Conservation (phyloP, 1,140 invertebrate species). For the Drosophila prosaltans region DNA sequence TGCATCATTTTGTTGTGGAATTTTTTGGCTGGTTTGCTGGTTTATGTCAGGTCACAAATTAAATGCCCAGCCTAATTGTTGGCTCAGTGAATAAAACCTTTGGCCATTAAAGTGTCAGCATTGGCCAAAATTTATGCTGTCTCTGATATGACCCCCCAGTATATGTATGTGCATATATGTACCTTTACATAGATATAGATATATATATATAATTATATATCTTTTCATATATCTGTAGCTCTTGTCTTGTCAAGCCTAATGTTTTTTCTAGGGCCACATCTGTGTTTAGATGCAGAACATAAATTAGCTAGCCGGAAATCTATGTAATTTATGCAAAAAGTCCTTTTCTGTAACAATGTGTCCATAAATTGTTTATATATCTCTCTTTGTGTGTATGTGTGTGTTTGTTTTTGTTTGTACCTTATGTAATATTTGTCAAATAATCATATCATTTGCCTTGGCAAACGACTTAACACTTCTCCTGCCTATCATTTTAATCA, state of each 20-base stretch:
- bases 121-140: slow-evolving; percentile 57
- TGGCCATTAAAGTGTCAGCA: slow-evolving; percentile 52
- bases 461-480: slow-evolving; percentile 8
- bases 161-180: slow-evolving; percentile 32
- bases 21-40: not conserved
- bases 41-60: slow-evolving; percentile 10
- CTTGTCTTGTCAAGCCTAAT: slow-evolving; percentile 14
- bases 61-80: slow-evolving; percentile 35
- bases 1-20: not conserved
- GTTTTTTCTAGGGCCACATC: slow-evolving; percentile 20
- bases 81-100: slow-evolving; percentile 11
- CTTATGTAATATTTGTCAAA: slow-evolving; percentile 55
- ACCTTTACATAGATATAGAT: not conserved
- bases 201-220: slow-evolving; percentile 34
- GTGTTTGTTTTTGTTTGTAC: slow-evolving; percentile 37
- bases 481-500: slow-evolving; percentile 23
- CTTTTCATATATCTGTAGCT: not conserved
- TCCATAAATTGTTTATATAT: not conserved
- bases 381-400: not conserved
- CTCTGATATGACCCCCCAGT: slow-evolving; percentile 15
- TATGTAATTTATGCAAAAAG: slow-evolving; percentile 65
- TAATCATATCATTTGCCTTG: slow-evolving; percentile 59
- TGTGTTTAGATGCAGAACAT: slow-evolving; percentile 36
- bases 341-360: slow-evolving; percentile 43
- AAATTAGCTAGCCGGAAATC: slow-evolving; percentile 65